These are phyloP conservation scores for Aeoliscus strigatus DNA, from an alignment of 2,797 vertebrate genomes.

Conservation along the genomic window DNA sequence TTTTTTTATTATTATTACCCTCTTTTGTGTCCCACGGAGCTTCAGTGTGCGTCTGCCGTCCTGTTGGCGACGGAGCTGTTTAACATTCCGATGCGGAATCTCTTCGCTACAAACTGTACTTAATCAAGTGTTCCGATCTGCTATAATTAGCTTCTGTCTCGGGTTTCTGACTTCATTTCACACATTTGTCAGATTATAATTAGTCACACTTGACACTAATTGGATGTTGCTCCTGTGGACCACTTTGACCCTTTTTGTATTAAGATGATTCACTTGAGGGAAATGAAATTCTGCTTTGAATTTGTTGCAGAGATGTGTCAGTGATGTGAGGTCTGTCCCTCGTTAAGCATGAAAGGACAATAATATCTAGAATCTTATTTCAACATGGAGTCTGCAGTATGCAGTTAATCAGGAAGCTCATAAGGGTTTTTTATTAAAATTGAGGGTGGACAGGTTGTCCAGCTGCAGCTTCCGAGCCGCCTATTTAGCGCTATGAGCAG, in stretches of 20 bases:
- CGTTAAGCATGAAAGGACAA: conserved; percentile 21
- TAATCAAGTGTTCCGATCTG: conserved; percentile 75
- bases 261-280: conserved; percentile 60
- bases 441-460: conserved; percentile 31
- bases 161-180: conserved; percentile 76
- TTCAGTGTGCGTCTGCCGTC: conserved; percentile 16
- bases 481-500: too few species aligned
- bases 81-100: conserved; percentile 60
- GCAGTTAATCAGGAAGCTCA: conserved; percentile 56
- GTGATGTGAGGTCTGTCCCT: conserved; percentile 41
- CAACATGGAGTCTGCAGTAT: conserved; percentile 61
- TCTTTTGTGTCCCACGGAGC: conserved; percentile 22
- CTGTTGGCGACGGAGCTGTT: conserved; percentile 20
- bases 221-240: conserved; percentile 70
- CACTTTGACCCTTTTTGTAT: conserved; percentile 67
- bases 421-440: conserved; percentile 56
- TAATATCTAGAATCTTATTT: conserved; percentile 64
- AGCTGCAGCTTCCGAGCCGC: conserved; percentile 19
- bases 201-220: conserved; percentile 76
- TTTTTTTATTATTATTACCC: conserved; percentile 17
- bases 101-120: conserved; percentile 62
- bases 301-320: conserved; percentile 46
- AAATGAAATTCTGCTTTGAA: conserved; percentile 52
- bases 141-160: conserved; percentile 74
- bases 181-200: conserved; percentile 77